Evolutionary conservation across 2,797 vertebrate species (phyloP).

Genomic region (Syngnathus rostellatus): DNA sequence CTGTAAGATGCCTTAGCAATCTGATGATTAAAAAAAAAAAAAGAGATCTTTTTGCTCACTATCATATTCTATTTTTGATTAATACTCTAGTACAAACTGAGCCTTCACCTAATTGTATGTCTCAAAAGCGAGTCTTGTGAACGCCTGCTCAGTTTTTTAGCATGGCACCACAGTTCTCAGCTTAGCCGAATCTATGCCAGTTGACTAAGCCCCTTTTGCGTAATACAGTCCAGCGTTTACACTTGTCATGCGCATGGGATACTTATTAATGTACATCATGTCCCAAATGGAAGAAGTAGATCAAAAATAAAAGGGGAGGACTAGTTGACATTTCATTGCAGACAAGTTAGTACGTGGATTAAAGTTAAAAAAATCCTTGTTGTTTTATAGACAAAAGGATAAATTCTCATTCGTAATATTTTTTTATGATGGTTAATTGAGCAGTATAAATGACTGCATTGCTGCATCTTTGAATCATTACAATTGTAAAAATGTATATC

Average conservation of each 20-base stretch:
- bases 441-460: too few species aligned
- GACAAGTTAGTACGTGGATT: neutral
- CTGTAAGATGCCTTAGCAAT: neutral
- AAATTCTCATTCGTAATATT: too few species aligned
- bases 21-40: neutral
- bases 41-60: neutral
- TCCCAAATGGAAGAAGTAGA: slow-evolving; percentile 12
- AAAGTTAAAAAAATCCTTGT: neutral
- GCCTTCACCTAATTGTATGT: neutral
- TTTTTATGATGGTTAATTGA: too few species aligned
- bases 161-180: slow-evolving; percentile 33
- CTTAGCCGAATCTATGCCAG: slow-evolving; percentile 53
- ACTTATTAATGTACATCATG: slow-evolving; percentile 10
- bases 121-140: slow-evolving; percentile 25
- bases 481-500: too few species aligned
- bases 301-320: neutral
- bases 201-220: slow-evolving; percentile 51
- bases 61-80: neutral
- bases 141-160: slow-evolving; percentile 38
- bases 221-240: slow-evolving; percentile 22
- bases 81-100: neutral
- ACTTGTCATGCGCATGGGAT: slow-evolving; percentile 14
- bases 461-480: too few species aligned
- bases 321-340: neutral
- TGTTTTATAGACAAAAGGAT: neutral